Conservation (phyloP, 2,113 vertebrate species). For the Cromileptes altivelis region DNA sequence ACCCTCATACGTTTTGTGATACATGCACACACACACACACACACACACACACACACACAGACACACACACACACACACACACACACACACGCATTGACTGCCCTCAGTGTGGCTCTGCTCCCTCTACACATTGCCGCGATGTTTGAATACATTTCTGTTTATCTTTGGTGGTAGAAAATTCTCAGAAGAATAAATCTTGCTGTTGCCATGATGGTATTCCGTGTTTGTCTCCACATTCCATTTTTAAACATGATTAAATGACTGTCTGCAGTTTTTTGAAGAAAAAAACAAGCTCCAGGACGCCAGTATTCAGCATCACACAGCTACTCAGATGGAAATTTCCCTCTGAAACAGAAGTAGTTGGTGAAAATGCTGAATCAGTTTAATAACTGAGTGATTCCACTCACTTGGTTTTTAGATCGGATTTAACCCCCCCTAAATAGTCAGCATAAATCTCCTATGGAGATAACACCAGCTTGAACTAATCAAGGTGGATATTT, state of each 20-base stretch:
- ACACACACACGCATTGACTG: conserved; percentile 17
- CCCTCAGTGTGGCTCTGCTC: conserved; percentile 7
- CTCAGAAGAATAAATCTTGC: conserved; percentile 37
- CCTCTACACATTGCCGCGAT: conserved; percentile 8
- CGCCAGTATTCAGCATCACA: conserved; percentile 5
- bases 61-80: conserved; percentile 44
- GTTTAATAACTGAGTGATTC: conserved; percentile 19
- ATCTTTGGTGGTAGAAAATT: conserved; percentile 45
- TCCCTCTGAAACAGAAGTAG: neutral
- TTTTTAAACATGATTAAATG: conserved; percentile 46
- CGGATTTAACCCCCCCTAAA: conserved; percentile 26
- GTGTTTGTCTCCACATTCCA: conserved; percentile 44
- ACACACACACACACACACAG: conserved; percentile 36
- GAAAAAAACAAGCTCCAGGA: neutral
- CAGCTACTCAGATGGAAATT: neutral
- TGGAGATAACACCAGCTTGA: conserved; percentile 45
- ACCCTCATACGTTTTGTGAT: conserved; percentile 6
- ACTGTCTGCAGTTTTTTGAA: conserved; percentile 1
- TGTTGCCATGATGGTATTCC: conserved; percentile 5
- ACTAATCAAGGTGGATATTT: conserved; percentile 60
- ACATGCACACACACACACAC: neutral
- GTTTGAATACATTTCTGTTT: conserved; percentile 43
- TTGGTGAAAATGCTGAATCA: conserved; percentile 1
- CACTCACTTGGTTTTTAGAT: conserved; percentile 19
- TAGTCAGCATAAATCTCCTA: conserved; percentile 41